Conservation (phyloP, 2,797 vertebrate genomes). For the Spinibarbus caldwelli region DNA sequence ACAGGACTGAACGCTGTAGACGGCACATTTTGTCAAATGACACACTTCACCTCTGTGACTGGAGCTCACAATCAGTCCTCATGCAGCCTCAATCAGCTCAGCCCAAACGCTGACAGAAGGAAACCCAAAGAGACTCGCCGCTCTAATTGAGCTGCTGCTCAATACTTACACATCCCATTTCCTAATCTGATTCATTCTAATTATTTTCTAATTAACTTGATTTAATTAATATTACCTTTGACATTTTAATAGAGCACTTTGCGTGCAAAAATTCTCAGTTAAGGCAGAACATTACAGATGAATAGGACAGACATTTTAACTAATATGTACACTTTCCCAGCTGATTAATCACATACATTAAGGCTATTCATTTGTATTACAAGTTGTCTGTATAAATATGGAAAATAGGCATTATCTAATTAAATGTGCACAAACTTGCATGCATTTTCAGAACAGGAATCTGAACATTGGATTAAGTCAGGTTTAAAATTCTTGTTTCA, state of each 20-base stretch:
- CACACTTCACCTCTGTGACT: constrained; percentile 11
- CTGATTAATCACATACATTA: constrained; percentile 8
- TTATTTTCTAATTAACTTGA: constrained; percentile 20
- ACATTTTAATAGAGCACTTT: not conserved
- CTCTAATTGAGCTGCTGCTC: constrained; percentile 3
- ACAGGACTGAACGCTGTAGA: not conserved
- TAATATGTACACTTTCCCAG: not conserved
- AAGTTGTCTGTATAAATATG: not conserved
- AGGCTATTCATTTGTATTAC: not conserved
- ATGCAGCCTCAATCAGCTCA: not conserved
- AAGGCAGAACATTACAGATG: not conserved
- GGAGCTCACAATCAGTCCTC: constrained; percentile 9
- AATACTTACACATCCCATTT: constrained; percentile 5
- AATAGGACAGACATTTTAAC: not conserved
- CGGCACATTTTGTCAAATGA: not conserved
- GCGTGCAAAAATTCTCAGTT: not conserved
- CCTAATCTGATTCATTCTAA: not conserved
- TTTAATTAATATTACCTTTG: constrained; percentile 20
- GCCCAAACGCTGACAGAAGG: no score
- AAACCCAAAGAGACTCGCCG: not conserved
- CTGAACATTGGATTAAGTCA: not conserved
- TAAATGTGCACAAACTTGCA: not conserved
- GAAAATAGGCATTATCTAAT: not conserved
- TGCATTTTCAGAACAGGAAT: not conserved
- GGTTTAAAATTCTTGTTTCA: no score